Conservation (phyloP, 2,113 vertebrate genomes). For the Zosterops hypoxanthus region DNA sequence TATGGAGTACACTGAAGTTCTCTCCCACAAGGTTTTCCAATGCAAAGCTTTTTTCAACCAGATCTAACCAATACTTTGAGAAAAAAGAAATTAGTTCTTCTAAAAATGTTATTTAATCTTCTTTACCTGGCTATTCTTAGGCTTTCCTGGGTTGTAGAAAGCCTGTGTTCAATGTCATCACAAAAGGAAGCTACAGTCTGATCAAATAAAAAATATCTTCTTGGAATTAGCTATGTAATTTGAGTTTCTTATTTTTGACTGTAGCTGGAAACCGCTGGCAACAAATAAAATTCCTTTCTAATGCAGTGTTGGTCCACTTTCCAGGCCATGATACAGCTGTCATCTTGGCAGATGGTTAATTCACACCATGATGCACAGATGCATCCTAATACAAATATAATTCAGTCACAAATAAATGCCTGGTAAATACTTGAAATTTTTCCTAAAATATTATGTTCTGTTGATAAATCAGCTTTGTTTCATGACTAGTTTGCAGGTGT, state of each 20-base stretch:
- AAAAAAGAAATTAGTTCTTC: background rate
- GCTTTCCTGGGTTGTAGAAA: background rate
- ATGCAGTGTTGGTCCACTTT: background rate
- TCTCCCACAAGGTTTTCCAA: background rate
- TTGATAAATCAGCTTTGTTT: background rate
- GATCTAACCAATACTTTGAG: background rate
- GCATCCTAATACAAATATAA: background rate
- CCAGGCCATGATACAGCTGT: background rate
- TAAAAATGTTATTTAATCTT: background rate
- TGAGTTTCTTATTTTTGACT: background rate
- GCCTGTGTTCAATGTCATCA: background rate
- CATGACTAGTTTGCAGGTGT: fast-evolving
- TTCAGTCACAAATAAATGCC: background rate
- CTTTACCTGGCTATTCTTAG: background rate
- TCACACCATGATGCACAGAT: background rate
- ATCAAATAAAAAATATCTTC: background rate
- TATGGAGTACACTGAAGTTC: fast-evolving
- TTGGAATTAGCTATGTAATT: background rate
- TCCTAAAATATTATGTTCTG: background rate
- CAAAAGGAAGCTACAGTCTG: background rate
- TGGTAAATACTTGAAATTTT: background rate
- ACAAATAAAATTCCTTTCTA: background rate
- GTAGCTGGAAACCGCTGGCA: background rate
- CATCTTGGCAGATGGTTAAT: background rate
- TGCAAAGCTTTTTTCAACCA: background rate